phyloP scores from a whole-genome alignment of 2,797 vertebrate species.

The Leptoclinus maculatus region DNA sequence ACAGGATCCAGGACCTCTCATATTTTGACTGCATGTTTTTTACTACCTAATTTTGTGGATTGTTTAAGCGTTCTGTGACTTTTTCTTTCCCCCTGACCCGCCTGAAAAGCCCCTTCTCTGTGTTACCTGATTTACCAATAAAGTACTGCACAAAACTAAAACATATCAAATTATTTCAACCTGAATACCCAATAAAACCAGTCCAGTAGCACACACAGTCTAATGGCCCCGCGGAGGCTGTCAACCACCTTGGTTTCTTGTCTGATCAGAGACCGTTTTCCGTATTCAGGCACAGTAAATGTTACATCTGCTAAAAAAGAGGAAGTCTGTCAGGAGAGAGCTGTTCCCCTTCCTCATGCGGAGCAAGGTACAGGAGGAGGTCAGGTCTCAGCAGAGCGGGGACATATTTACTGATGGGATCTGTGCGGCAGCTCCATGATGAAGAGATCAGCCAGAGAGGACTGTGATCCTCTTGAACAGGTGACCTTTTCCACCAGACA shows the following conservation, averaged over 20 bases:
- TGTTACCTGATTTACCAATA: neutral
- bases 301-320: conserved; percentile 3
- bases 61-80: neutral
- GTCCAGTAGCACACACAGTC: neutral
- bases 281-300: neutral
- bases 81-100: neutral
- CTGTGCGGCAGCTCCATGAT: conserved; percentile 47
- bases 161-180: neutral
- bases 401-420: conserved; percentile 44
- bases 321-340: conserved; percentile 20
- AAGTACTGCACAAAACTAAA: neutral
- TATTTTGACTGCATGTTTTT: too few relatives aligned
- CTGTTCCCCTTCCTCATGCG: conserved; percentile 11
- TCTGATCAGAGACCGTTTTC: neutral
- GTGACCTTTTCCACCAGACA: conserved; percentile 80
- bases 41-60: too few relatives aligned
- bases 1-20: too few relatives aligned
- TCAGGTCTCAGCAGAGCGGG: conserved; percentile 9
- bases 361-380: conserved; percentile 27
- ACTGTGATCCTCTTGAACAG: conserved; percentile 68
- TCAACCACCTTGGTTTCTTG: neutral
- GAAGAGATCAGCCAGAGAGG: conserved; percentile 48
- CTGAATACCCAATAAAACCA: neutral
- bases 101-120: neutral
- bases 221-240: neutral